These are phyloP conservation scores for Myripristis jacobus DNA, from an alignment of 2,797 vertebrate genomes.

Conservation along the genomic window DNA sequence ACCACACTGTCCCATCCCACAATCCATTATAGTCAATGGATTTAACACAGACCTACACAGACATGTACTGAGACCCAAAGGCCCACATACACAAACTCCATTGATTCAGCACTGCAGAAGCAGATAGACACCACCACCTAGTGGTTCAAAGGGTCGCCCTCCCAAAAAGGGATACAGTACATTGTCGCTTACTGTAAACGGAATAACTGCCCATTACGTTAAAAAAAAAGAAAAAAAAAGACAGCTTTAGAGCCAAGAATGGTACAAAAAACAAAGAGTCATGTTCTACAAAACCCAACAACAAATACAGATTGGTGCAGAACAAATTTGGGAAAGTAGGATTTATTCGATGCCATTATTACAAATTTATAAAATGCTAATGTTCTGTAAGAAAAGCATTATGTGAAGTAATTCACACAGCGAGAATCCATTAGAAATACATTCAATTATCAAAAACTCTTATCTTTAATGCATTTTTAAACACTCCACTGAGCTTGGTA, in stretches of 20 bases:
- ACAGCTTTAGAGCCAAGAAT: too few relatives aligned
- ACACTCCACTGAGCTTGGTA: constrained; percentile 56
- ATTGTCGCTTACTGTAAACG: neutral
- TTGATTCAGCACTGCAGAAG: neutral
- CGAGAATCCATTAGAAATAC: constrained; percentile 80
- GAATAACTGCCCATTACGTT: neutral
- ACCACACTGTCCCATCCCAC: constrained; percentile 45
- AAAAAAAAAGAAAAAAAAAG: neutral
- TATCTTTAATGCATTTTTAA: constrained; percentile 62
- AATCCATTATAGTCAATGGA: constrained; percentile 64
- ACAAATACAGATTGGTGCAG: constrained; percentile 13
- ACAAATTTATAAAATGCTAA: constrained; percentile 82
- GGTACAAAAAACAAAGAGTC: neutral
- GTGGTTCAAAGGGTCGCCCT: constrained; percentile 32
- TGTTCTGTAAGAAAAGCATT: constrained; percentile 73
- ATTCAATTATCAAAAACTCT: constrained; percentile 80
- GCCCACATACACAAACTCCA: constrained; percentile 12
- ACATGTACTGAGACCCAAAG: constrained; percentile 62
- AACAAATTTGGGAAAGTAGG: constrained; percentile 74
- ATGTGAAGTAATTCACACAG: constrained; percentile 67
- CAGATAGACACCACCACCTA: constrained; percentile 49
- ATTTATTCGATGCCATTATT: constrained; percentile 82
- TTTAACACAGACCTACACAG: constrained; percentile 69
- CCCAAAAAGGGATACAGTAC: neutral
- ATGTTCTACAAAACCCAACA: neutral